Evolutionary conservation across 2,113 vertebrate genomes (phyloP).

Genomic region (Eurypyga helias): DNA sequence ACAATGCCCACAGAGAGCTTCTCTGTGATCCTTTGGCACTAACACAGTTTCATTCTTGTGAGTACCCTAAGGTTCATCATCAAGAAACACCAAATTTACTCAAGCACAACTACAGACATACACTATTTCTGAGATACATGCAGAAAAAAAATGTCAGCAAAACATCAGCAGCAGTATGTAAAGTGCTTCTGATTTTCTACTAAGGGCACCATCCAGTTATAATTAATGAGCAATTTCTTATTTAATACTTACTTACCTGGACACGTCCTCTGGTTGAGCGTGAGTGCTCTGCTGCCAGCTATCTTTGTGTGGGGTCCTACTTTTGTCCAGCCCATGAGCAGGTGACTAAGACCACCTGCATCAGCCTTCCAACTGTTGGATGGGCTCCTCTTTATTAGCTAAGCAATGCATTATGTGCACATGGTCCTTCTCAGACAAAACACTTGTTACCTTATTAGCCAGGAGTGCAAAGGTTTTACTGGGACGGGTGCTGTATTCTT

Average conservation of each 20-base stretch:
- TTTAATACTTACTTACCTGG: neutral
- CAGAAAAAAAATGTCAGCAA: neutral
- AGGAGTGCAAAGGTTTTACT: neutral
- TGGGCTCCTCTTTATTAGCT: neutral
- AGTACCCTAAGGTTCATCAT: neutral
- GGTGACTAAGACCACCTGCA: neutral
- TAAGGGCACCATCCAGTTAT: neutral
- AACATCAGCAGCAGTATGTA: neutral
- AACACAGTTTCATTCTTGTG: neutral
- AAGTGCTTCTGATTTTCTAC: neutral
- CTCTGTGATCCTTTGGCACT: constrained; percentile 1
- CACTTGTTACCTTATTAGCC: neutral
- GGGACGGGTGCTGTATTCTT: neutral
- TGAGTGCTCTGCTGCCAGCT: neutral
- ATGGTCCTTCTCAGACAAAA: neutral
- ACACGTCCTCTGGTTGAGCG: neutral
- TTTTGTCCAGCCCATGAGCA: neutral
- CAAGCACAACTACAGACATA: neutral
- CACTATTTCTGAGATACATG: neutral
- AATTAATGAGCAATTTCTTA: neutral
- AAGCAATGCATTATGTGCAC: neutral
- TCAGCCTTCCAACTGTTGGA: neutral
- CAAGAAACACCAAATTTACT: constrained; percentile 8
- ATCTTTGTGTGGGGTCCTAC: neutral
- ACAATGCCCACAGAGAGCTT: constrained; percentile 27